These are phyloP conservation scores for Cacoxenus indagator DNA, from an alignment of 2,888 invertebrate species.

Conservation along the genomic window DNA sequence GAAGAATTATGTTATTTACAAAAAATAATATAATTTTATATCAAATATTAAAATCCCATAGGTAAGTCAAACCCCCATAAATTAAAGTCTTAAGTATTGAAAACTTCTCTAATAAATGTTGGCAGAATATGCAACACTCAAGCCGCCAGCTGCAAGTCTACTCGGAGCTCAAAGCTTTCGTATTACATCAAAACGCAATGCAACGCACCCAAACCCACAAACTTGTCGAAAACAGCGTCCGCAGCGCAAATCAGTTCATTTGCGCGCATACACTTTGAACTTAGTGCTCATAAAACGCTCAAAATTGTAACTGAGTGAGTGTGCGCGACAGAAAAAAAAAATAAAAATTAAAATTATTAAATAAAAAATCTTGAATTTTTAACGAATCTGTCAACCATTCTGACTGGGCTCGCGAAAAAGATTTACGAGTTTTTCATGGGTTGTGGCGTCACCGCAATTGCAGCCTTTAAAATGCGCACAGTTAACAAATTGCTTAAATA, in stretches of 20 bases:
- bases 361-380: conserved; percentile 34
- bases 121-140: no score
- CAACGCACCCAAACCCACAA: no score
- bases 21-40: no score
- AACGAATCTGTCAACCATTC: conserved; percentile 65
- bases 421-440: conserved; percentile 53
- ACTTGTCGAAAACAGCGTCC: no score
- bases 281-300: conserved; percentile 59
- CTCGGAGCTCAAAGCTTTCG: no score
- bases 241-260: neutral
- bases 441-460: neutral
- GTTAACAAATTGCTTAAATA: conserved; percentile 58
- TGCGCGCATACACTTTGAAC: conserved; percentile 53
- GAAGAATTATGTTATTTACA: no score
- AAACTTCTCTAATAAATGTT: no score
- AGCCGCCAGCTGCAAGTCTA: no score
- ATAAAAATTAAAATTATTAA: neutral
- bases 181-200: no score
- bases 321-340: conserved; percentile 26
- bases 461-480: conserved; percentile 33
- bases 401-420: conserved; percentile 52
- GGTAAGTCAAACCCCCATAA: no score
- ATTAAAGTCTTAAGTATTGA: no score
- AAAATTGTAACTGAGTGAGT: conserved; percentile 12
- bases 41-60: no score